Percentiles rank a stretch among this genome's conserved stretches.
These are phyloP conservation scores for Ectropis crepuscularia DNA, from an alignment of 2,888 invertebrate genomes.

Conservation along the genomic window DNA sequence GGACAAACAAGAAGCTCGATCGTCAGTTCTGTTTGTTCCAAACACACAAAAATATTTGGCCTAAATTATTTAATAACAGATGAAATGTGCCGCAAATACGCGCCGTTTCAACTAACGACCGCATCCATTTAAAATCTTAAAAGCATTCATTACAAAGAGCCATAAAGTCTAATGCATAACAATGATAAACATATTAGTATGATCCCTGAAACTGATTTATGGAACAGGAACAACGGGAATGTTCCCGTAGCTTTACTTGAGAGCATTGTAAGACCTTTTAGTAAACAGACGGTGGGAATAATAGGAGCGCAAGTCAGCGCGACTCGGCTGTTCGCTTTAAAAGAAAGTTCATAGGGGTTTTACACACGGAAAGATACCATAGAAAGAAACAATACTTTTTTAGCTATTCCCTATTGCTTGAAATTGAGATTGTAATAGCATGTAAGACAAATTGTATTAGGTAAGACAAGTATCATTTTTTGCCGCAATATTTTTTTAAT, in stretches of 20 bases:
- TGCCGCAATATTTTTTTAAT: no score
- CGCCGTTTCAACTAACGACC: constrained; percentile 44
- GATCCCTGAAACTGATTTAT: constrained; percentile 53
- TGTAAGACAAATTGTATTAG: no score
- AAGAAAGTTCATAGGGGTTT: not conserved
- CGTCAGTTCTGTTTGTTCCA: not conserved
- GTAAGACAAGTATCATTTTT: no score
- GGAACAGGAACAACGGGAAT: constrained; percentile 40
- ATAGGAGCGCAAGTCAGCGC: constrained; percentile 54
- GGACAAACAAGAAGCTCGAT: constrained; percentile 17
- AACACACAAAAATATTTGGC: constrained; percentile 3
- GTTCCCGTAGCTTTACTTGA: constrained; percentile 47
- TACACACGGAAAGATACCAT: no score
- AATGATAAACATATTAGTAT: constrained; percentile 55
- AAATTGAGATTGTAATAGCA: no score
- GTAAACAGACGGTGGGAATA: constrained; percentile 53
- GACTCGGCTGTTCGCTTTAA: constrained; percentile 41
- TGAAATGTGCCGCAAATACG: constrained; percentile 25
- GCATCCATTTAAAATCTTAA: constrained; percentile 47
- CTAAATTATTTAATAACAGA: constrained; percentile 22
- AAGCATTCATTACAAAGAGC: constrained; percentile 45
- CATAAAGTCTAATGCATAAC: constrained; percentile 50
- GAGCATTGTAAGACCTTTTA: constrained; percentile 57
- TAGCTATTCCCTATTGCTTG: no score
- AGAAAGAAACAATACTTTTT: no score